Evolutionary conservation across 1,140 invertebrate genomes (phyloP).

Genomic region (Ditylenchus dipsaci): DNA sequence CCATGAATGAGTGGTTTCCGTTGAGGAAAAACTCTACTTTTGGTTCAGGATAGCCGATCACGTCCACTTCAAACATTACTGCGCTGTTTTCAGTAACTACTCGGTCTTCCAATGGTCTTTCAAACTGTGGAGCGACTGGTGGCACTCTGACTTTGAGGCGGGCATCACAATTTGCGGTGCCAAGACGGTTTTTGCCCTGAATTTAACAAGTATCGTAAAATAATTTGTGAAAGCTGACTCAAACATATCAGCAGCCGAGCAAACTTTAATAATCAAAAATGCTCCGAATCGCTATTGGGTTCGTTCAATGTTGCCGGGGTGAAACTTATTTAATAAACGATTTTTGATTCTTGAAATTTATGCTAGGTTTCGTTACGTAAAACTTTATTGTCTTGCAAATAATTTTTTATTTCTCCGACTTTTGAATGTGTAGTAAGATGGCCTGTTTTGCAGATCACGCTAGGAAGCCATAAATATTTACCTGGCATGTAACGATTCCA

Average conservation of each 20-base stretch:
- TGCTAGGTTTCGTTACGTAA: too few species aligned
- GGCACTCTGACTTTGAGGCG: slow-evolving; percentile 49
- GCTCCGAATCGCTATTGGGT: too few species aligned
- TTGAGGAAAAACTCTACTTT: slow-evolving; percentile 36
- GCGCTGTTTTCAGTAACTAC: slow-evolving; percentile 46
- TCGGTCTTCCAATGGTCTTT: slow-evolving; percentile 51
- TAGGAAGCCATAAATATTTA: slow-evolving; percentile 21
- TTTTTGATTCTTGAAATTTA: too few species aligned
- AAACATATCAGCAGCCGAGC: too few species aligned
- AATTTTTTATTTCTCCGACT: too few species aligned
- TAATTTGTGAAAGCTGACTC: too few species aligned
- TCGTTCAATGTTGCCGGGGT: too few species aligned
- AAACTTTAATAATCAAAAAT: too few species aligned
- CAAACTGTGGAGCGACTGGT: slow-evolving; percentile 51
- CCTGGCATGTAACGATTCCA: slow-evolving; percentile 56
- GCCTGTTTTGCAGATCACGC: too few species aligned
- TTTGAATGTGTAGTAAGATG: too few species aligned
- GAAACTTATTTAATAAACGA: too few species aligned
- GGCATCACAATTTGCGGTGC: slow-evolving; percentile 47
- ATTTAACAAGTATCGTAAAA: background rate
- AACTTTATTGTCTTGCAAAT: too few species aligned
- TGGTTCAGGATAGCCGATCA: slow-evolving; percentile 58
- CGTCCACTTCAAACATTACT: slow-evolving; percentile 54
- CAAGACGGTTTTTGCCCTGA: slow-evolving; percentile 50
- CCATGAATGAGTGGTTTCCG: slow-evolving; percentile 42